Conservation (phyloP, 2,113 vertebrate species). For the Corythaixoides concolor region DNA sequence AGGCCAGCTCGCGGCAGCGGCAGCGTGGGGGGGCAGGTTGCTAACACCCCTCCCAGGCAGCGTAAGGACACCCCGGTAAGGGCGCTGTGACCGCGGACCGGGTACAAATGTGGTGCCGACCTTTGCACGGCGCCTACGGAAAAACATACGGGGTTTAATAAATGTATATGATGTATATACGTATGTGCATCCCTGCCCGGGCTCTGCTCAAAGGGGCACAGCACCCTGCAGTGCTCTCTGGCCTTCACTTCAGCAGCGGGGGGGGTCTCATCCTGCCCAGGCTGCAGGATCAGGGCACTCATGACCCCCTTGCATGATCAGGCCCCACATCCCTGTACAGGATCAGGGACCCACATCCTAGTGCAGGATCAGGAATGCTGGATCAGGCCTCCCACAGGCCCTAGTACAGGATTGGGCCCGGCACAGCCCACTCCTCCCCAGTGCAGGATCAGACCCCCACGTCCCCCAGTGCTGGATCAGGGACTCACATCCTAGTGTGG, state of each 20-base stretch:
- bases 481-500: no score
- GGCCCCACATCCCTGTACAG: neutral
- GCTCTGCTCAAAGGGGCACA: no score
- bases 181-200: neutral
- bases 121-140: neutral
- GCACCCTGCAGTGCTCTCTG: neutral
- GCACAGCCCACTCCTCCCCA: no score
- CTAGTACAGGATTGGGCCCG: no score
- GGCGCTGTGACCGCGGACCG: neutral
- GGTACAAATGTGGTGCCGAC: neutral
- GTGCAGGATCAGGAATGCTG: no score
- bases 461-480: fast-evolving
- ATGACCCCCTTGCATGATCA: neutral
- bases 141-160: fast-evolving
- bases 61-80: neutral
- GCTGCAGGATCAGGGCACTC: neutral
- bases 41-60: neutral
- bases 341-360: no score
- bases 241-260: neutral
- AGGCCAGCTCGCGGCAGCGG: neutral
- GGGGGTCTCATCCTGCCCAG: neutral
- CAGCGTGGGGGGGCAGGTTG: neutral
- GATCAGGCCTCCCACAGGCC: no score
- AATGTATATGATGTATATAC: no score
- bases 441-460: neutral